Evolutionary conservation across 2,797 vertebrate genomes (phyloP).

Genomic region (Coregonus ussuriensis): DNA sequence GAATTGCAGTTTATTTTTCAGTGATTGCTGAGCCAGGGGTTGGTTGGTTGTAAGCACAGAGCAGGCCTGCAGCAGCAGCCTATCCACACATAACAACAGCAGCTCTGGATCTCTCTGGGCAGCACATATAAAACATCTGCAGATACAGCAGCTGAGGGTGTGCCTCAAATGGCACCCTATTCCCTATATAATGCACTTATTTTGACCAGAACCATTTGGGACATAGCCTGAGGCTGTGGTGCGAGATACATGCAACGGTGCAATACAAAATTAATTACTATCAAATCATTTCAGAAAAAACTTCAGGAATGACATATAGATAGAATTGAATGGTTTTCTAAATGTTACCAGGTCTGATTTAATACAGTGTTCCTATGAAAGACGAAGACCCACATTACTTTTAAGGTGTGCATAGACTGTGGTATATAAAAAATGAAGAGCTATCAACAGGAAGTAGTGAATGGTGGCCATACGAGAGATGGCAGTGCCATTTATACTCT

Average conservation of each 20-base stretch:
- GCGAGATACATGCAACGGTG: neutral
- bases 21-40: neutral
- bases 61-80: conserved; percentile 14
- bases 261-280: neutral
- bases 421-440: neutral
- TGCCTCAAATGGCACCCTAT: neutral
- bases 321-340: neutral
- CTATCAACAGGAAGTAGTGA: neutral
- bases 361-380: neutral
- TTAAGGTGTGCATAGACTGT: neutral
- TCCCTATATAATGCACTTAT: neutral
- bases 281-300: neutral
- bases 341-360: neutral
- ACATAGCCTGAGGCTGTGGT: neutral
- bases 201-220: neutral
- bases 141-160: neutral
- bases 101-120: conserved; percentile 12
- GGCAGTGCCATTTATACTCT: neutral
- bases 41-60: conserved; percentile 22
- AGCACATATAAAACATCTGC: neutral
- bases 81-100: conserved; percentile 6
- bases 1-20: neutral
- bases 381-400: neutral
- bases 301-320: neutral
- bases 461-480: neutral